Evolutionary conservation across 2,797 vertebrate species (phyloP).

Genomic region (Artibeus lituratus): DNA sequence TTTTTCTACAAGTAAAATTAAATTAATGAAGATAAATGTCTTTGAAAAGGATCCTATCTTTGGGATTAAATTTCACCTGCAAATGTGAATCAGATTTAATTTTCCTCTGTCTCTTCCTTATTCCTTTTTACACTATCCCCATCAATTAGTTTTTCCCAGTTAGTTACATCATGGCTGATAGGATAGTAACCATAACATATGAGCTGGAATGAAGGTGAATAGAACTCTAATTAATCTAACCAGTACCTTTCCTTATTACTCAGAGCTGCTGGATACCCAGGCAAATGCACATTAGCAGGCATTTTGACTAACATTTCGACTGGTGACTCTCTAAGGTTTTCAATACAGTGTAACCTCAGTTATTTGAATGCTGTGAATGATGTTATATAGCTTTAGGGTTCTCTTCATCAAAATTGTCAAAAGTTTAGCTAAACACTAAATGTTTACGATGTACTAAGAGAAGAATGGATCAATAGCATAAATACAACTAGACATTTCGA

Average conservation of each 20-base stretch:
- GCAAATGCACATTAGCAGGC: slow-evolving; percentile 84
- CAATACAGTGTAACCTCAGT: slow-evolving; percentile 77
- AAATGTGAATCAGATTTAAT: slow-evolving; percentile 40
- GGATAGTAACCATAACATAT: background rate
- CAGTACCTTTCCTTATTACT: slow-evolving; percentile 63
- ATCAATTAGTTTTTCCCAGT: background rate
- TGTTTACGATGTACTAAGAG: slow-evolving; percentile 31
- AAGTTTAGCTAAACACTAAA: slow-evolving; percentile 36
- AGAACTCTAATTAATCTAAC: slow-evolving; percentile 55
- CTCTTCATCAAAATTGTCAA: slow-evolving; percentile 39
- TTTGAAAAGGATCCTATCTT: slow-evolving; percentile 12
- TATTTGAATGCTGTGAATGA: slow-evolving; percentile 63
- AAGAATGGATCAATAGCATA: slow-evolving; percentile 26
- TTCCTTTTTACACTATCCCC: slow-evolving; percentile 5
- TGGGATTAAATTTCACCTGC: slow-evolving; percentile 1
- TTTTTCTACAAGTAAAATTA: slow-evolving; percentile 30
- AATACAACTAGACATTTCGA: slow-evolving; percentile 55
- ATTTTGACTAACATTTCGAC: slow-evolving; percentile 85
- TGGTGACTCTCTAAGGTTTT: slow-evolving; percentile 83
- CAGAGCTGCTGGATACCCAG: slow-evolving; percentile 80
- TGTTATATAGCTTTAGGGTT: slow-evolving; percentile 49
- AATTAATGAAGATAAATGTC: background rate
- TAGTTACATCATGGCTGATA: slow-evolving; percentile 26
- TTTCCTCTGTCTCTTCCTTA: slow-evolving; percentile 6
- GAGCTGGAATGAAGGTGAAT: slow-evolving; percentile 14